Conservation (phyloP, 2,888 invertebrate species). For the Nudaria mundana region DNA sequence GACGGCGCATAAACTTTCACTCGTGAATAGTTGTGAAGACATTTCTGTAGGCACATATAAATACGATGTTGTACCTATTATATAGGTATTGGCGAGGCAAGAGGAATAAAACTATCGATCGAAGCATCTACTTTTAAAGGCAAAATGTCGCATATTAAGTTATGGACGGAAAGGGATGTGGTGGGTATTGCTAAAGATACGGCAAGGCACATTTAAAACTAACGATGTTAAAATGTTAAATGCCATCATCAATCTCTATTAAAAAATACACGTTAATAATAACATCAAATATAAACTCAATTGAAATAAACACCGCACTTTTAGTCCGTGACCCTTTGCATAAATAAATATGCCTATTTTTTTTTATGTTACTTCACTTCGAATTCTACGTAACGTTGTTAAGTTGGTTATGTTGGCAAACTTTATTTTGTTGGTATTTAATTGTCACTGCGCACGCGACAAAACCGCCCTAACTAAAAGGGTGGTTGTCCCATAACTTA, state of each 20-base stretch:
- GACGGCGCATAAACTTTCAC: conserved; percentile 42
- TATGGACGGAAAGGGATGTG: too few relatives aligned
- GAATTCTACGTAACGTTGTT: conserved; percentile 10
- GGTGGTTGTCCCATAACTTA: conserved; percentile 54
- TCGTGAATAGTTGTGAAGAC: conserved; percentile 13
- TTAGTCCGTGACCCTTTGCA: conserved; percentile 16
- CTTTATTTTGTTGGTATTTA: conserved; percentile 21
- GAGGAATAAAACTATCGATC: too few relatives aligned
- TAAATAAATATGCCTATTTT: conserved; percentile 5
- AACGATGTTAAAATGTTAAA: too few relatives aligned
- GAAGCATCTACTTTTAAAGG: too few relatives aligned
- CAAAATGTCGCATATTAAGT: too few relatives aligned
- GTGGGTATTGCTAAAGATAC: too few relatives aligned
- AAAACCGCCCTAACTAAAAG: conserved; percentile 43
- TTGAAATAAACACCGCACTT: conserved; percentile 7
- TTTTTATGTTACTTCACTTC: background rate
- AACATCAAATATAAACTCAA: conserved; percentile 15
- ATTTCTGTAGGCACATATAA: conserved; percentile 16
- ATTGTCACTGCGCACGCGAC: conserved; percentile 61
- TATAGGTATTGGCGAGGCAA: background rate
- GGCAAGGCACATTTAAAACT: too few relatives aligned
- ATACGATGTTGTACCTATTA: background rate
- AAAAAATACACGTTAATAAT: conserved; percentile 5
- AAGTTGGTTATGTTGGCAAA: conserved; percentile 8
- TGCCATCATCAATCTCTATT: too few relatives aligned